A percentile compares a stretch with the other conserved stretches of the same genome.
Evolutionary conservation across 1,140 invertebrate species (phyloP).

Genomic region (Magallana gigas): DNA sequence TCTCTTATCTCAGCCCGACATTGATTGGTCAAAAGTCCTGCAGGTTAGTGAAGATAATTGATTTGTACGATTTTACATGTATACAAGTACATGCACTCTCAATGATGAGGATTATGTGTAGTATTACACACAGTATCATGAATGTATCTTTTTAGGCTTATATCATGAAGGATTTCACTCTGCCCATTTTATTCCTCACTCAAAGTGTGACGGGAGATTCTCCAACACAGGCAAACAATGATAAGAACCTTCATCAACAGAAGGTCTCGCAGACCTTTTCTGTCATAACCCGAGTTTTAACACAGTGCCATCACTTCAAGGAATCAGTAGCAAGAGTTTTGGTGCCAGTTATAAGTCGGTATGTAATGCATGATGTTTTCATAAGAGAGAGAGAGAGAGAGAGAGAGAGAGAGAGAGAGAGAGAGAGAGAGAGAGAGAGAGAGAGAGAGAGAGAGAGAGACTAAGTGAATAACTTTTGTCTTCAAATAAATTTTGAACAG

Average conservation of each 20-base stretch:
- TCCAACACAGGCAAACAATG: slow-evolving; percentile 15
- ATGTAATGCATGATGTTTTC: background rate
- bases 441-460: background rate
- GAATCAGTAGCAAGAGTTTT: slow-evolving; percentile 71
- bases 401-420: background rate
- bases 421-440: background rate
- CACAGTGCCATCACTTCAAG: slow-evolving; percentile 62
- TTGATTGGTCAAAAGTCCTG: slow-evolving; percentile 67
- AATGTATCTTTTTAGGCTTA: slow-evolving; percentile 63
- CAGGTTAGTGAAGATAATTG: slow-evolving; percentile 60
- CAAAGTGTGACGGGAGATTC: slow-evolving; percentile 59
- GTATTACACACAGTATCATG: background rate
- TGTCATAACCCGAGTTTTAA: slow-evolving; percentile 52
- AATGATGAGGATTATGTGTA: background rate
- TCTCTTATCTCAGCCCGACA: slow-evolving; percentile 72
- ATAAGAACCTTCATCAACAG: background rate
- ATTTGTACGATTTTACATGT: background rate
- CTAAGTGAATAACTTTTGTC: background rate
- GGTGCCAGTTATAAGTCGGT: slow-evolving; percentile 70
- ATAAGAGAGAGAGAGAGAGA: background rate
- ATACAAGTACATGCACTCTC: background rate
- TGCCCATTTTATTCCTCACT: slow-evolving; percentile 74
- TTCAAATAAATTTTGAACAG: slow-evolving; percentile 43
- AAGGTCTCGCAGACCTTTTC: slow-evolving; percentile 49
- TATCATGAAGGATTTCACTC: slow-evolving; percentile 75